Base-by-base conservation (phyloP, 2,113 vertebrate genomes). In the Callospermophilus lateralis region DNA sequence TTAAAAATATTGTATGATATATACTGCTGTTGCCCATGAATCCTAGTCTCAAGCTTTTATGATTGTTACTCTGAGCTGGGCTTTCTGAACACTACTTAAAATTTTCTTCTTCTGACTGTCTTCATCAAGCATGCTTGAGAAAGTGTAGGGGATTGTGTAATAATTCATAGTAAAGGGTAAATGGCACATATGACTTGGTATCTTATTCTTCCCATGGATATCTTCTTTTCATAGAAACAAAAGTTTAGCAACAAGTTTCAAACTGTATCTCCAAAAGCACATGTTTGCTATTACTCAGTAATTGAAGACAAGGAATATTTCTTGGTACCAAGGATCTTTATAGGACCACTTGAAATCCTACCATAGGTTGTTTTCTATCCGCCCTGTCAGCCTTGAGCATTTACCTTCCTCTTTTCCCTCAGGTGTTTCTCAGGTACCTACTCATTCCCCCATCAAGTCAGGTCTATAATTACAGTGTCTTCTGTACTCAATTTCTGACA, bases 191-290 rank as follows among this genome's bases (percentile, higher is more conserved):
- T 10, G 22, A 2, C 34, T 85, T 89, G 72, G 30, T 89, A 16
- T 68, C 70, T 77, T 90, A 76, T 0, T 34, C 6, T 10, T 90
- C 22, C 37, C 24, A 7, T 42, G 17, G 12, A 34, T 80, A 55
- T 92, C 95, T 73, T 67, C 77, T 90, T 84, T 96, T 74, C 92
- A 84, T 12, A 78, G 26, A 91, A 94, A 85, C 5, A 70, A 26
- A 91, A 37, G 11, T 90, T 94, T 84, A 90, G 67, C 61, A 19
- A 28, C 17, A 72, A 92, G 55, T 16, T 74, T 81, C 74, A 68
- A 90, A 78, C 19, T n/a, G 30, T 85, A 67, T 84, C 48, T 79
- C 16, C n/a, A 51, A 63, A 94, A 58, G 13, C 19, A 10, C 0
- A 0, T 92, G 2, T 76, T 86, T 58, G 39, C 1, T 10, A 70